phyloP scores from a whole-genome alignment of 1,140 invertebrate genomes.

The Lucilia cuprina region DNA sequence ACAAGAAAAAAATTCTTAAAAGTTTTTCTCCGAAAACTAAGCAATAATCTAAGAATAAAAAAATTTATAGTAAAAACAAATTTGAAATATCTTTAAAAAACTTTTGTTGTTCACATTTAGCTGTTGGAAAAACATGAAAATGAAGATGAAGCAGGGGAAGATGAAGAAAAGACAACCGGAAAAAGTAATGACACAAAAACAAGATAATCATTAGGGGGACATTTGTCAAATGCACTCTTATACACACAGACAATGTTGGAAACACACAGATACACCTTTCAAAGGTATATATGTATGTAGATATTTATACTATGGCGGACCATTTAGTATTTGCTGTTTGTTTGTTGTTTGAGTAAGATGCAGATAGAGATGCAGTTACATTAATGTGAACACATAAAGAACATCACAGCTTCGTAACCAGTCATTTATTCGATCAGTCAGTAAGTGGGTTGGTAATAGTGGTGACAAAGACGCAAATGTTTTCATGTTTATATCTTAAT shows the following conservation, averaged over 20 bases:
- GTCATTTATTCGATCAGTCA: background rate
- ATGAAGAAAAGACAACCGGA: background rate
- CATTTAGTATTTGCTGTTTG: background rate
- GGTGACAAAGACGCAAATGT: background rate
- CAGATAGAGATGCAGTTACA: background rate
- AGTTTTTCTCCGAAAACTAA: background rate
- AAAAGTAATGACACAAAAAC: background rate
- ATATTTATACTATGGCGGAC: background rate
- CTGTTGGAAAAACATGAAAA: background rate
- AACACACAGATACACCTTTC: background rate
- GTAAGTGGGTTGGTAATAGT: background rate
- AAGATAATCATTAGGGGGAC: conserved; percentile 4
- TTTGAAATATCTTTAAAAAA: background rate
- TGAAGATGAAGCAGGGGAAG: background rate
- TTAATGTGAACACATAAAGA: background rate
- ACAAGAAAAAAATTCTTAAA: background rate
- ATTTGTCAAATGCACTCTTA: background rate
- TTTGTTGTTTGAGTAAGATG: background rate
- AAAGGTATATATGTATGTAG: background rate
- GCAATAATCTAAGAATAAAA: background rate
- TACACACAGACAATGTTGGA: background rate
- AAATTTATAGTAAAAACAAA: background rate
- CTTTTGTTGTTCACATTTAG: background rate
- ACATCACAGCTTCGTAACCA: background rate
- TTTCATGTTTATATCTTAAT: background rate